Evolutionary conservation across 2,888 invertebrate species (phyloP).

Genomic region (Aleiodes alternator): DNA sequence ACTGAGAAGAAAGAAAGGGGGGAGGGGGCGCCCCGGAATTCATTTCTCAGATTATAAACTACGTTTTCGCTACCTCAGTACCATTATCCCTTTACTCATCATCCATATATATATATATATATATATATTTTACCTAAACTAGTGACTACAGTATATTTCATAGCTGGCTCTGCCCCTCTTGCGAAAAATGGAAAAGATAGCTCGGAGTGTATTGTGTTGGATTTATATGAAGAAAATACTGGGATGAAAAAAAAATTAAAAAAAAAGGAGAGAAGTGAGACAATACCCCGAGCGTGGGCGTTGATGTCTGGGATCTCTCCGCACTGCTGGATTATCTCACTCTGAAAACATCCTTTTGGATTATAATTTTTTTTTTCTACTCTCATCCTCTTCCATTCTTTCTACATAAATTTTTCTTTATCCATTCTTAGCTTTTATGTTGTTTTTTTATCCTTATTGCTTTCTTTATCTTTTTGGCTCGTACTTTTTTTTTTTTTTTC

Average conservation of each 20-base stretch:
- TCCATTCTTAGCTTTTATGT: not conserved
- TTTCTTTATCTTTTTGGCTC: not conserved
- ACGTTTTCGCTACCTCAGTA: conserved; percentile 34
- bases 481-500: too few relatives aligned
- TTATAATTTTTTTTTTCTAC: not conserved
- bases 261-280: conserved; percentile 10
- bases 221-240: conserved; percentile 25
- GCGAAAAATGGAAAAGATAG: not conserved
- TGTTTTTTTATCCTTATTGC: not conserved
- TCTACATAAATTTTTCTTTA: not conserved
- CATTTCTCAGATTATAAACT: conserved; percentile 66
- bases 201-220: not conserved
- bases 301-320: conserved; percentile 31
- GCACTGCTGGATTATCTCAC: conserved; percentile 30
- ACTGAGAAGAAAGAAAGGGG: not conserved
- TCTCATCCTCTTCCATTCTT: not conserved
- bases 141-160: not conserved
- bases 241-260: not conserved
- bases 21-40: conserved; percentile 60
- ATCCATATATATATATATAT: not conserved
- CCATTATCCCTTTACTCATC: not conserved
- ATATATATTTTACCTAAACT: conserved; percentile 11
- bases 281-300: conserved; percentile 27
- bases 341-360: conserved; percentile 28
- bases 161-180: conserved; percentile 9